Evolutionary conservation across 2,888 invertebrate species (phyloP).

Genomic region (Agonopterix subpropinquella): DNA sequence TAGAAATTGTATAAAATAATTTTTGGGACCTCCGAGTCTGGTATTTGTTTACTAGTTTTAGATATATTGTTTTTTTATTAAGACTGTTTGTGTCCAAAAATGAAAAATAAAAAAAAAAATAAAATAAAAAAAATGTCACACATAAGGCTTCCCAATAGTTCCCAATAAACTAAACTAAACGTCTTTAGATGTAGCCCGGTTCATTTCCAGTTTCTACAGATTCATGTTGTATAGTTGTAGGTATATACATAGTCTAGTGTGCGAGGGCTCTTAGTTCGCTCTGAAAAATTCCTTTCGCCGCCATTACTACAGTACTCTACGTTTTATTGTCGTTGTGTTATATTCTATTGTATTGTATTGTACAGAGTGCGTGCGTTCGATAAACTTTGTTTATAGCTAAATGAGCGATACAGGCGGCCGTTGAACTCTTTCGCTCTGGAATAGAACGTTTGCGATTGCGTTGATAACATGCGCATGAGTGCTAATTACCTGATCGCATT

Average conservation of each 20-base stretch:
- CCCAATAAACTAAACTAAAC: no score
- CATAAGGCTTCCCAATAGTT: no score
- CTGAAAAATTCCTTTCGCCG: constrained; percentile 30
- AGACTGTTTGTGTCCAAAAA: no score
- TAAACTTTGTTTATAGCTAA: constrained; percentile 71
- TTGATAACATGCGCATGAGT: constrained; percentile 30
- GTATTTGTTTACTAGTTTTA: no score
- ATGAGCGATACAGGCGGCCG: constrained; percentile 60
- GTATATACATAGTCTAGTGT: constrained; percentile 3
- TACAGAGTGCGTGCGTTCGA: constrained; percentile 40
- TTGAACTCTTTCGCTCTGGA: constrained; percentile 53
- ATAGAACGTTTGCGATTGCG: constrained; percentile 47
- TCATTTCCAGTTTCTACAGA: no score
- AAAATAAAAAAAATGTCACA: no score
- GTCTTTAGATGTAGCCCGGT: no score
- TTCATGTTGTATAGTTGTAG: no score
- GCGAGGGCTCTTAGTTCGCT: constrained; percentile 16
- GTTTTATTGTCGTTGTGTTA: constrained; percentile 48
- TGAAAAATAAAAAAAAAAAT: no score
- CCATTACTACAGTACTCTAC: constrained; percentile 35
- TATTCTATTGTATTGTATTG: constrained; percentile 60
- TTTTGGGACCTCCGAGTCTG: no score
- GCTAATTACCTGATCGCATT: constrained; percentile 41
- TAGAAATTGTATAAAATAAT: no score
- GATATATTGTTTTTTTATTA: no score